Conservation (phyloP, 2,888 invertebrate genomes). For the Ophioninae sp. region DNA sequence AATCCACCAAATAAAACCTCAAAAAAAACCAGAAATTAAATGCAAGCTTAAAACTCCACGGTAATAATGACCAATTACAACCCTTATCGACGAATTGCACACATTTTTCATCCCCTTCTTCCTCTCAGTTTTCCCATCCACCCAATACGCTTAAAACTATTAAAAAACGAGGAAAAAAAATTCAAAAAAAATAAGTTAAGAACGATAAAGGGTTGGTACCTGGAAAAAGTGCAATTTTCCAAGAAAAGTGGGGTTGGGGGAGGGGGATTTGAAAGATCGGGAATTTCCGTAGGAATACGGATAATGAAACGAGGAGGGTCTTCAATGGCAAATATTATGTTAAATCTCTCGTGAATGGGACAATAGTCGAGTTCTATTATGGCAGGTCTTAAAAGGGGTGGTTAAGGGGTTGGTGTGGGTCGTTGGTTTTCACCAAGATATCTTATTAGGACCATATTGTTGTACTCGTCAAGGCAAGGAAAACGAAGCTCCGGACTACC, state of each 20-base stretch:
- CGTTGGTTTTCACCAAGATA: constrained; percentile 70
- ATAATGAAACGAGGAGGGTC: constrained; percentile 70
- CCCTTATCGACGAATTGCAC: no score
- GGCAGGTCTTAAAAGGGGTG: constrained; percentile 71
- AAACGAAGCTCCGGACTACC: neutral
- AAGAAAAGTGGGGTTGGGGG: neutral
- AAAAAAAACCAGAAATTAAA: no score
- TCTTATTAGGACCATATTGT: constrained; percentile 77
- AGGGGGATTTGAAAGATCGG: neutral
- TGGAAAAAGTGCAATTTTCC: constrained; percentile 22
- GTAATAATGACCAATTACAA: no score
- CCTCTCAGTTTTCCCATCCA: no score
- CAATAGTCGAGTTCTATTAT: constrained; percentile 77
- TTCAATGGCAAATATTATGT: constrained; percentile 81
- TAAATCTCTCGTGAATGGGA: constrained; percentile 79
- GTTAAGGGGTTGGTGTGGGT: constrained; percentile 67
- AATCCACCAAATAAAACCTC: no score
- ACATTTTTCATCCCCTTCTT: no score
- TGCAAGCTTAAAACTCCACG: no score
- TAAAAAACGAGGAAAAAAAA: constrained; percentile 3
- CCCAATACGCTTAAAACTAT: constrained; percentile 2
- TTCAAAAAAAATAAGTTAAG: neutral
- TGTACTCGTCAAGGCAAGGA: constrained; percentile 56
- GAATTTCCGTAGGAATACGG: constrained; percentile 50
- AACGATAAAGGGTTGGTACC: neutral